A percentile compares a stretch with the other conserved stretches of the same genome.
Evolutionary conservation across 53 echinoderm and acorn worm genomes (phyloP).

Genomic region (Henricia sp.): DNA sequence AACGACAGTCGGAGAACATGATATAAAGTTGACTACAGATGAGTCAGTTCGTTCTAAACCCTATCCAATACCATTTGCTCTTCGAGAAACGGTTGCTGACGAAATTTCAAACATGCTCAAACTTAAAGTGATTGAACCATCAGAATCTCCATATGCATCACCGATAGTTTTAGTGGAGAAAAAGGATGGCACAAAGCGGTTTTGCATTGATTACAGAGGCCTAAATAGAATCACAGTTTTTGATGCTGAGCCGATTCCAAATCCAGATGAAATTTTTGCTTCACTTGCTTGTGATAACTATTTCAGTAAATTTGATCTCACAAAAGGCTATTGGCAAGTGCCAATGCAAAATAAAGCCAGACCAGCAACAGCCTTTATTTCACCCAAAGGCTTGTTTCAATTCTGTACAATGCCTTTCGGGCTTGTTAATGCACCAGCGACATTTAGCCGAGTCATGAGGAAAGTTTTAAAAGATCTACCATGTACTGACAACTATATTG

Average conservation of each 20-base stretch:
- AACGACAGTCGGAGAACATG: constrained; percentile 48
- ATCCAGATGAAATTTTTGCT: constrained; percentile 59
- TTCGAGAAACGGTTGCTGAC: constrained; percentile 39
- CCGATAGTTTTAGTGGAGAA: constrained; percentile 66
- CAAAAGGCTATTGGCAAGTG: constrained; percentile 62
- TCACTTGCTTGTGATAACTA: constrained; percentile 45
- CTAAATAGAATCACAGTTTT: constrained; percentile 49
- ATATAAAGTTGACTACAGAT: constrained; percentile 55
- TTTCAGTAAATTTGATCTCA: constrained; percentile 60
- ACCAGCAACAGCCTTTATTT: constrained; percentile 46
- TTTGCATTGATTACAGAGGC: constrained; percentile 45
- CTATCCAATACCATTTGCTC: constrained; percentile 65
- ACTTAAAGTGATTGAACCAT: constrained; percentile 61
- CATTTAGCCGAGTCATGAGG: constrained; percentile 63
- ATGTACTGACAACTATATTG: constrained; percentile 41
- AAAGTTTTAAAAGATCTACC: constrained; percentile 15
- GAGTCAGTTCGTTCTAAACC: constrained; percentile 44
- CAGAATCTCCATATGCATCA: constrained; percentile 64
- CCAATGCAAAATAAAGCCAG: constrained; percentile 23
- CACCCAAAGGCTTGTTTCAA: constrained; percentile 54
- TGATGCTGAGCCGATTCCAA: constrained; percentile 54
- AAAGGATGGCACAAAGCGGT: constrained; percentile 49
- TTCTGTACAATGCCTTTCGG: constrained; percentile 62
- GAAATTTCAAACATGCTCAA: constrained; percentile 60
- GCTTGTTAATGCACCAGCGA: constrained; percentile 58